Base-by-base conservation (phyloP, 2,797 vertebrate species). In the Ispidina picta region DNA sequence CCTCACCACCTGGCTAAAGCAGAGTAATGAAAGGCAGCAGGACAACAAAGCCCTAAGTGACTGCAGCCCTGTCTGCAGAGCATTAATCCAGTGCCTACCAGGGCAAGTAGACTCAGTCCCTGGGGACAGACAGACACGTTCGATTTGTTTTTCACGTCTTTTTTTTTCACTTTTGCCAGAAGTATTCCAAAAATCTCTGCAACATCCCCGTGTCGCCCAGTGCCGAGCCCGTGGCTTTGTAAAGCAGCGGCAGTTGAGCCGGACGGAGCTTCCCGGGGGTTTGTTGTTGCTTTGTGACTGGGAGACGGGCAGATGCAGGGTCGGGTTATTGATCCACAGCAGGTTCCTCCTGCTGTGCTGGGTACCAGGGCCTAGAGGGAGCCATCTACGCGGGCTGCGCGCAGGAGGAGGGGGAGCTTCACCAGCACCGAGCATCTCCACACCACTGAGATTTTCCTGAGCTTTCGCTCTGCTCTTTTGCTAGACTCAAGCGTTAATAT, bases 321-420 rank as follows among this genome's bases (percentile, higher is more conserved):
- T 41, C 8, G 9, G 23, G 4, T 37, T 62, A 66, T 89, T 14
- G 71, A 89, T 80, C 55, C 8, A 13, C 49, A 55, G 1, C 51
- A 48, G 51, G 12, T 55, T 92, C 48, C 62, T 85, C 95, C 92
- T 98, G 98, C 97, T 93, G 94, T 98, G 98, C 72, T 97, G 90
- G 28, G 76, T 71, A 77, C 86, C 89, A 66, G 83, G 94, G 97
- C 98, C 98, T 98, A 99, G 99, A 98, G 98, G 99, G 99, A 98
- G 98, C 98, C 97, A 97, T 98, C 80, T 89, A 95, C 96, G 97
- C 96, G 92, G 55, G 63, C 23, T 54, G 80, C 1, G 72, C 56
- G 64, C 44, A 19, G 51, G 46, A n/a, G 62, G 48, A 9, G 71
- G 55, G 18, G 48, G 41, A 76, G 52, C 28, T 33, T 63, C 62